These are phyloP conservation scores for Rhabdomys pumilio DNA, from an alignment of 2,797 vertebrate species.

Conservation along the genomic window DNA sequence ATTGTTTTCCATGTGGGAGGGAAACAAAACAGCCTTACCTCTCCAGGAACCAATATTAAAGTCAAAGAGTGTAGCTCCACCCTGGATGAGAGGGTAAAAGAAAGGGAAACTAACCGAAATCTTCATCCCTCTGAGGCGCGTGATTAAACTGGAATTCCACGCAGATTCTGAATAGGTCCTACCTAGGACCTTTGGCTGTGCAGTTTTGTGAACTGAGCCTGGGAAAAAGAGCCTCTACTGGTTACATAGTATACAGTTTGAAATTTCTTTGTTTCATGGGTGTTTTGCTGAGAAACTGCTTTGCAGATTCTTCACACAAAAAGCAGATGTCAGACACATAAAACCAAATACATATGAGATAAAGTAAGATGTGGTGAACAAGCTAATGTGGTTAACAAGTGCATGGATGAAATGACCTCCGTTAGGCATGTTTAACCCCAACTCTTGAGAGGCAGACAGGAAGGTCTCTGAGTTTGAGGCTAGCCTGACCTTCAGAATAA, in stretches of 20 bases:
- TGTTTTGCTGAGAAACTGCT: slow-evolving; percentile 64
- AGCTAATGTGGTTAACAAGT: background rate
- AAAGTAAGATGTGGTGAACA: background rate
- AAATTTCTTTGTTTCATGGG: slow-evolving; percentile 36
- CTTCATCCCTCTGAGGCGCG: background rate
- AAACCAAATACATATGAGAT: slow-evolving; percentile 46
- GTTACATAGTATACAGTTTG: background rate
- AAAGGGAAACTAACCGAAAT: slow-evolving; percentile 48
- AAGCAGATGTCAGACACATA: slow-evolving; percentile 14
- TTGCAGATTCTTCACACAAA: slow-evolving; percentile 2
- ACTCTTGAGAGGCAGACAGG: background rate
- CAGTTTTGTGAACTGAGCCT: background rate
- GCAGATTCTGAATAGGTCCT: background rate
- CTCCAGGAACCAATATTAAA: slow-evolving; percentile 44
- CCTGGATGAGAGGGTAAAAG: background rate
- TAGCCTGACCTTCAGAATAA: background rate
- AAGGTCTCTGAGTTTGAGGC: background rate
- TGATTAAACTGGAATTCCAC: slow-evolving; percentile 43
- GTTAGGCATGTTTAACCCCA: background rate
- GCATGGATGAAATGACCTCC: background rate
- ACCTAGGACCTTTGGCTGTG: background rate
- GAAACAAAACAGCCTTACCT: slow-evolving; percentile 20
- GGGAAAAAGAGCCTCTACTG: background rate
- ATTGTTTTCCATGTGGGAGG: slow-evolving; percentile 30
- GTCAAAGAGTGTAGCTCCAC: slow-evolving; percentile 23